Evolutionary conservation across 2,888 invertebrate genomes (phyloP).

Genomic region (Drosophila bunnanda): DNA sequence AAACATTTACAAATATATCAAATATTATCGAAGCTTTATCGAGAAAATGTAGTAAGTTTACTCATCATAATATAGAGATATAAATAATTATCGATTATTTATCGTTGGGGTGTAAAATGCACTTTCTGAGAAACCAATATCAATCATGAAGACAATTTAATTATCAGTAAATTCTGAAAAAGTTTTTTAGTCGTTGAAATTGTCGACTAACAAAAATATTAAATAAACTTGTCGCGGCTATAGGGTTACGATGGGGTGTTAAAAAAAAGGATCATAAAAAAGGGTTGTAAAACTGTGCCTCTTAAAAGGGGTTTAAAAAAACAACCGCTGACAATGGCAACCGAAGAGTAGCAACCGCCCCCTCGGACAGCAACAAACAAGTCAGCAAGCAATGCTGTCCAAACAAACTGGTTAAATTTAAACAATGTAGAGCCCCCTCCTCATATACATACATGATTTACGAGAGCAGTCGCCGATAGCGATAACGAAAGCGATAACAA

Average conservation of each 20-base stretch:
- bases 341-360: slow-evolving; percentile 33
- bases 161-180: neutral
- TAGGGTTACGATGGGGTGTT: neutral
- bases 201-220: neutral
- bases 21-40: neutral
- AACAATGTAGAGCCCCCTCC: slow-evolving; percentile 4
- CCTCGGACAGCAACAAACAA: slow-evolving; percentile 12
- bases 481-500: slow-evolving; percentile 25
- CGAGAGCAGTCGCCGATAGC: slow-evolving; percentile 18
- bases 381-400: neutral
- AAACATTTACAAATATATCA: neutral
- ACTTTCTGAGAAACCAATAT: neutral
- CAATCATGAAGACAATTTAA: neutral
- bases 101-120: no score
- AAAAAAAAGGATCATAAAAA: neutral
- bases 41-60: neutral
- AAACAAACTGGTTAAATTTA: slow-evolving; percentile 23
- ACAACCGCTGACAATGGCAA: slow-evolving; percentile 24
- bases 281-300: neutral
- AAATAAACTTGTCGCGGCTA: no score
- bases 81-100: neutral
- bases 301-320: neutral
- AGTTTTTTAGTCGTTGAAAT: neutral
- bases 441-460: slow-evolving; percentile 14
- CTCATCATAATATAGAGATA: neutral